phyloP scores from a whole-genome alignment of 2,797 vertebrate species.

The Triplophysa bombifrons region DNA sequence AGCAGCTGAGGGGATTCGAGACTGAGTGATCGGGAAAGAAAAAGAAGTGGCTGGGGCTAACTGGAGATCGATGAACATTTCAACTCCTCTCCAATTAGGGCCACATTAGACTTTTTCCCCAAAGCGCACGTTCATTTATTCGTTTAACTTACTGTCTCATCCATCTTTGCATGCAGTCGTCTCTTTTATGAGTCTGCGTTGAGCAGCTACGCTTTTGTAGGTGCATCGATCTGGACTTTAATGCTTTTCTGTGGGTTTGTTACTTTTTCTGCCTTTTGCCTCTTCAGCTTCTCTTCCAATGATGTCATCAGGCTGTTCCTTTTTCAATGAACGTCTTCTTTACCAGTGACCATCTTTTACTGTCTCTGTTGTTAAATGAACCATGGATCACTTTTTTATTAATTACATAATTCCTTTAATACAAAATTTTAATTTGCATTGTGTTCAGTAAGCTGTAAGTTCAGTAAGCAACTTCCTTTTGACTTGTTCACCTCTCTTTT shows the following conservation, averaged over 20 bases:
- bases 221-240: slow-evolving; percentile 36
- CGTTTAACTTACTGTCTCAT: slow-evolving; percentile 41
- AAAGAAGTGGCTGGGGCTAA: slow-evolving; percentile 12
- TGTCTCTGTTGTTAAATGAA: slow-evolving; percentile 3
- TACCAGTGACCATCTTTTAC: slow-evolving; percentile 17
- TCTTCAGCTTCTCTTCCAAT: slow-evolving; percentile 44
- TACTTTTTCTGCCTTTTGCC: slow-evolving; percentile 46
- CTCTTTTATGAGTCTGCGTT: slow-evolving; percentile 9
- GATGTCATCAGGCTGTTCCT: slow-evolving; percentile 36
- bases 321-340: slow-evolving; percentile 22
- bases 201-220: slow-evolving; percentile 20
- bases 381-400: neutral
- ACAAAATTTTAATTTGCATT: neutral
- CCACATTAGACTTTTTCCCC: slow-evolving; percentile 19
- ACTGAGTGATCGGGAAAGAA: slow-evolving; percentile 8
- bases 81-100: slow-evolving; percentile 41
- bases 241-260: slow-evolving; percentile 11
- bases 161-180: slow-evolving; percentile 21
- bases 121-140: slow-evolving; percentile 37
- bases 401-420: neutral
- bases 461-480: neutral
- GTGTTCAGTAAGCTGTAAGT: neutral
- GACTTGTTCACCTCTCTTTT: neutral
- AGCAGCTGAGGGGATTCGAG: slow-evolving; percentile 49
- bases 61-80: slow-evolving; percentile 36